Conservation (phyloP, 2,888 invertebrate genomes). For the Sinohyriopsis cumingii region DNA sequence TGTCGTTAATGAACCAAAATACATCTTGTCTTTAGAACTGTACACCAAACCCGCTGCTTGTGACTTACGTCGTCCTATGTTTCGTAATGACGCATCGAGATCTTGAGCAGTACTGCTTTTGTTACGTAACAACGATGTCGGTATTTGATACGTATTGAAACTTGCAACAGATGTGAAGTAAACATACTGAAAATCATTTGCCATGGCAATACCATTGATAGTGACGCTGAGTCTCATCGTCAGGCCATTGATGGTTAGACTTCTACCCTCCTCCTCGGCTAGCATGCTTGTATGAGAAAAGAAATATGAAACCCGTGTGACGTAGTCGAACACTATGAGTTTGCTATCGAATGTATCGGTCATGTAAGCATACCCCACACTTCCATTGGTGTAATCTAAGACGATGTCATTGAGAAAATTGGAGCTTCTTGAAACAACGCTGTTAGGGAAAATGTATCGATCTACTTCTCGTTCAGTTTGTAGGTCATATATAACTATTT, state of each 20-base stretch:
- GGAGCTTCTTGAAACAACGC: conserved; percentile 20
- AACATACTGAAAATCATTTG: conserved; percentile 22
- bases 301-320: conserved; percentile 19
- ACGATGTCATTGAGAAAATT: conserved; percentile 40
- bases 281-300: conserved; percentile 31
- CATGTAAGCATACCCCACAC: conserved; percentile 30
- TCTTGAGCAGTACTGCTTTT: conserved; percentile 5
- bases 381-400: conserved; percentile 25
- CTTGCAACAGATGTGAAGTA: conserved; percentile 27
- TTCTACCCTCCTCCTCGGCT: conserved; percentile 10
- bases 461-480: conserved; percentile 3
- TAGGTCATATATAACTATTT: conserved; percentile 29
- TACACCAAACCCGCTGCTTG: conserved; percentile 33
- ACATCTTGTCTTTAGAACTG: conserved; percentile 17
- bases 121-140: conserved; percentile 21
- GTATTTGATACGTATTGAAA: conserved; percentile 23
- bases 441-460: conserved; percentile 19
- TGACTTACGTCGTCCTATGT: conserved; percentile 28
- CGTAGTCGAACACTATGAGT: conserved; percentile 30
- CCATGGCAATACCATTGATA: conserved; percentile 38
- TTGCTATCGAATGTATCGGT: conserved; percentile 24
- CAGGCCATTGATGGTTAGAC: conserved; percentile 10
- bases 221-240: conserved; percentile 7
- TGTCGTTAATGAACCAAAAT: conserved; percentile 23
- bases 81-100: conserved; percentile 11